Percentiles rank a stretch among this genome's conserved stretches.
phyloP scores from a whole-genome alignment of 2,113 vertebrate genomes.

The Esox niger region DNA sequence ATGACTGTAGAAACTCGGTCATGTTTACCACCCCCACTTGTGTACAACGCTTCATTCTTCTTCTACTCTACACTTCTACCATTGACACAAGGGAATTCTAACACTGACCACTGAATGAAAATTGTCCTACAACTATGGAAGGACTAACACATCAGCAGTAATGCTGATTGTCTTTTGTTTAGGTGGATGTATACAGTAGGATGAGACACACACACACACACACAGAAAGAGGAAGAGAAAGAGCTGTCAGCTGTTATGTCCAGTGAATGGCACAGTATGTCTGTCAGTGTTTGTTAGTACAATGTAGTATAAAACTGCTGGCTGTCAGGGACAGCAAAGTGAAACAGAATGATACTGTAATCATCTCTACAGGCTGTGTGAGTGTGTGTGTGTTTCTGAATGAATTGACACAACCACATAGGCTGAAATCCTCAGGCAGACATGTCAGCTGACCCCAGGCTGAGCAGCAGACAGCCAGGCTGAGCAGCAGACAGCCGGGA shows the following conservation, averaged over 20 bases:
- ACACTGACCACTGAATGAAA: too few species aligned
- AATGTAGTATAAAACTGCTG: conserved; percentile 49
- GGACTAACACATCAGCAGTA: too few species aligned
- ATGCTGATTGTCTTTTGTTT: too few species aligned
- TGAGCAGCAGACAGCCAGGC: conserved; percentile 4
- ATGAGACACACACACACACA: too few species aligned
- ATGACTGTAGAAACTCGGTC: too few species aligned
- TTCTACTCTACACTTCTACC: too few species aligned
- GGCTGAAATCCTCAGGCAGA: conserved; percentile 7
- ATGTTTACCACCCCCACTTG: too few species aligned
- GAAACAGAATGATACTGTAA: conserved; percentile 49
- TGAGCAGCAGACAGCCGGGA: conserved; percentile 4
- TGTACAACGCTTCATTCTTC: too few species aligned
- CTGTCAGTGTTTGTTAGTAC: conserved; percentile 64
- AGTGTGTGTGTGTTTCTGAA: background rate
- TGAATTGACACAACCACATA: conserved; percentile 32
- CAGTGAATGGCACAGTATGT: conserved; percentile 53
- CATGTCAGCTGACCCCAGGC: conserved; percentile 1
- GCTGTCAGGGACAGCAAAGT: conserved; percentile 22
- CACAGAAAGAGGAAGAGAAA: too few species aligned
- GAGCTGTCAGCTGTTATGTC: conserved; percentile 60
- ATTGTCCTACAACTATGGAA: too few species aligned
- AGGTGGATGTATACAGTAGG: too few species aligned
- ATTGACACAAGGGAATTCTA: too few species aligned
- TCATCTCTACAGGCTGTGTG: background rate